phyloP scores from a whole-genome alignment of 2,888 invertebrate genomes.

The Arrhopalites spinosus region DNA sequence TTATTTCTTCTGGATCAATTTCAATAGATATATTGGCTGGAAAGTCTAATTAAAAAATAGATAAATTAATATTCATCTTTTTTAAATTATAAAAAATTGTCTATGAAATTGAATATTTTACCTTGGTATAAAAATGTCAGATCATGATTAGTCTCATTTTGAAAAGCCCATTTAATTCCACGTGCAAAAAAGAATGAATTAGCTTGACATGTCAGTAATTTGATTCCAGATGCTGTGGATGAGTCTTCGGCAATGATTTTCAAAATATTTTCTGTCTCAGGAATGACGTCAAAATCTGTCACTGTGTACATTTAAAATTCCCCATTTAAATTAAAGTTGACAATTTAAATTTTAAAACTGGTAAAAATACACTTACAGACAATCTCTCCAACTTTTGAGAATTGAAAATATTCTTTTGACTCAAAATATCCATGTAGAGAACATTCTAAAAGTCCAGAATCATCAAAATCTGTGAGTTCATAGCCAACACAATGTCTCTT shows the following conservation, averaged over 20 bases:
- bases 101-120: background rate
- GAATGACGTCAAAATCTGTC: slow-evolving; percentile 24
- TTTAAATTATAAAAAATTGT: background rate
- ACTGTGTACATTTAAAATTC: slow-evolving; percentile 20
- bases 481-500: slow-evolving; percentile 34
- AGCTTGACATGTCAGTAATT: slow-evolving; percentile 42
- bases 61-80: background rate
- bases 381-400: slow-evolving; percentile 12
- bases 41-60: background rate
- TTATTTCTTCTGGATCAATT: slow-evolving; percentile 12
- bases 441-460: slow-evolving; percentile 38
- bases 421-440: slow-evolving; percentile 3
- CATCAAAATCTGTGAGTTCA: slow-evolving; percentile 32
- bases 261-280: slow-evolving; percentile 23
- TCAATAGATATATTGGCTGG: slow-evolving; percentile 25
- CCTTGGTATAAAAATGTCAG: slow-evolving; percentile 14
- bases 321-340: background rate
- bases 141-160: background rate
- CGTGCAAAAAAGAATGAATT: slow-evolving; percentile 52
- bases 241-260: slow-evolving; percentile 25
- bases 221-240: slow-evolving; percentile 7
- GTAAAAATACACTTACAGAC: slow-evolving; percentile 22
- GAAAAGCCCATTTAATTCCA: slow-evolving; percentile 51
- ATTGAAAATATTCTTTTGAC: slow-evolving; percentile 11
- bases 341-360: background rate